Conservation (phyloP, 2,797 vertebrate species). For the Poecilia velifera region DNA sequence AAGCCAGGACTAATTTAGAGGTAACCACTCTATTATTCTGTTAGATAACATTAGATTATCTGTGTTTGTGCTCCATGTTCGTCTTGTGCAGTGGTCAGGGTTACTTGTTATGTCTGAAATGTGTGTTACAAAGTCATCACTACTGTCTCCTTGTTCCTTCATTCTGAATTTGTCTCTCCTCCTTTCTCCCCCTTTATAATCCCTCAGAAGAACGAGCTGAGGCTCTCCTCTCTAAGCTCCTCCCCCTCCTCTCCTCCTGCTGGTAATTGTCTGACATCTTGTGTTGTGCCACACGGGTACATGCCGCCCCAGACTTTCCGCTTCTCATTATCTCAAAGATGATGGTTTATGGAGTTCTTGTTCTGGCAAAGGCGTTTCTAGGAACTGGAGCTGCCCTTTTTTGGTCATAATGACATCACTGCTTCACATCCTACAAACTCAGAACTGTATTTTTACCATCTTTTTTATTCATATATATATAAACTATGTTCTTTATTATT, state of each 20-base stretch:
- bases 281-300: slow-evolving; percentile 50
- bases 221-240: slow-evolving; percentile 86
- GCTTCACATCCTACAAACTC: slow-evolving; percentile 42
- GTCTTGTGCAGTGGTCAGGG: slow-evolving; percentile 31
- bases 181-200: slow-evolving; percentile 49
- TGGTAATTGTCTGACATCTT: slow-evolving; percentile 79
- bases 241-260: slow-evolving; percentile 81
- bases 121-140: slow-evolving; percentile 48
- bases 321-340: background rate
- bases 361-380: background rate
- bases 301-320: slow-evolving; percentile 40
- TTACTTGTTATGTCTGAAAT: slow-evolving; percentile 16
- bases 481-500: background rate
- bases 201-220: slow-evolving; percentile 85
- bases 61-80: slow-evolving; percentile 28
- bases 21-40: slow-evolving; percentile 68
- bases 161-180: slow-evolving; percentile 58
- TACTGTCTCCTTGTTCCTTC: slow-evolving; percentile 58
- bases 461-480: background rate
- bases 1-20: slow-evolving; percentile 93
- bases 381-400: slow-evolving; percentile 46
- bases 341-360: background rate
- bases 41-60: slow-evolving; percentile 5
- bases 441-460: background rate
- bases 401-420: slow-evolving; percentile 41